phyloP scores from a whole-genome alignment of 2,113 vertebrate genomes.

The Dipodomys ordii region DNA sequence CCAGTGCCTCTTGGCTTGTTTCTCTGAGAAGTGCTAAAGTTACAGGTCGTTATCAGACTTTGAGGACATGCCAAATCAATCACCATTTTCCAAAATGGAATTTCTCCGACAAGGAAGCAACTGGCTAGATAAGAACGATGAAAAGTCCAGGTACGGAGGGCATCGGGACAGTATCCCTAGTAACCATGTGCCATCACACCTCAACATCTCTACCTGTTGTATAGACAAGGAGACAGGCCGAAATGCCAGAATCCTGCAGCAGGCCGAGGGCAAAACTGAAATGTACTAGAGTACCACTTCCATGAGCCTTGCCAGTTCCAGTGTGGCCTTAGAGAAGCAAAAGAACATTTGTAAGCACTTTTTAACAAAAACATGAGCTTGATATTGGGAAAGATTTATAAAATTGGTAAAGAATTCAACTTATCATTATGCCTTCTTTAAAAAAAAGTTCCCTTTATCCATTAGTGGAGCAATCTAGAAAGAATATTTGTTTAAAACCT shows the following conservation, averaged over 20 bases:
- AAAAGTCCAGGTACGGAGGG: constrained; percentile 12
- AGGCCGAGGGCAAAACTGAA: background rate
- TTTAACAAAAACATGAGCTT: constrained; percentile 53
- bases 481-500: constrained; percentile 4
- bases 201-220: background rate
- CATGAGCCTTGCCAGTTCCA: background rate
- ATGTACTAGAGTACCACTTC: background rate
- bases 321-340: constrained; percentile 55
- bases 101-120: background rate
- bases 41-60: constrained; percentile 28
- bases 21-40: constrained; percentile 36
- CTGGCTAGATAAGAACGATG: background rate
- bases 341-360: constrained; percentile 55
- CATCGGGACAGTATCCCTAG: background rate
- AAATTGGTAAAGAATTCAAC: constrained; percentile 26
- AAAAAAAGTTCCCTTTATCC: background rate
- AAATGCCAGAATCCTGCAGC: background rate
- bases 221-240: background rate
- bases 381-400: constrained; percentile 28
- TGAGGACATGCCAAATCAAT: constrained; percentile 20
- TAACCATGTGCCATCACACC: background rate
- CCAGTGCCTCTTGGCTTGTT: constrained; percentile 54
- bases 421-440: constrained; percentile 38
- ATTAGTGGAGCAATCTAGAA: constrained; percentile 30
- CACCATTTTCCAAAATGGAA: constrained; percentile 2